Percentiles rank a stretch among this genome's conserved stretches.
These are phyloP conservation scores for Lutjanus argentimaculatus DNA, from an alignment of 2,797 vertebrate species.

Conservation along the genomic window DNA sequence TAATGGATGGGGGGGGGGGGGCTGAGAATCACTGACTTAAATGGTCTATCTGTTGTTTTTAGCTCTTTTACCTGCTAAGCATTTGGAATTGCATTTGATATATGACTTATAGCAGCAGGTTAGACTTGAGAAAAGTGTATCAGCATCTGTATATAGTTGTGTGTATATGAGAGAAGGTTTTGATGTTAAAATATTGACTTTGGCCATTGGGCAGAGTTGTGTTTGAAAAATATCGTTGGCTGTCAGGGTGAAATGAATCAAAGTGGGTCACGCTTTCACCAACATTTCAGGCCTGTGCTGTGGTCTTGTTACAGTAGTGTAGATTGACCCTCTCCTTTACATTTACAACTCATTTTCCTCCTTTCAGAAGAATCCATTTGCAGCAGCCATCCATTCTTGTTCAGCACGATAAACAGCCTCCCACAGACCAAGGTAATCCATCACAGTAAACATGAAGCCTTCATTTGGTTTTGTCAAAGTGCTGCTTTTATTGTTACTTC, in stretches of 20 bases:
- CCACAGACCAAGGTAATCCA: slow-evolving; percentile 16
- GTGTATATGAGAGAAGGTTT: neutral
- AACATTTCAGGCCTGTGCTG: neutral
- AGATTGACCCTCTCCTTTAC: neutral
- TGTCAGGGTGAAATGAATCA: slow-evolving; percentile 14
- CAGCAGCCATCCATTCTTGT: slow-evolving; percentile 13
- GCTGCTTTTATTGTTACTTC: slow-evolving; percentile 41
- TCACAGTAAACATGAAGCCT: slow-evolving; percentile 21
- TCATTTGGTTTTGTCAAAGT: slow-evolving; percentile 35
- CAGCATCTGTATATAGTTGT: neutral
- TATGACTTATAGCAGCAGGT: neutral
- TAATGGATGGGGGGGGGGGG: no score
- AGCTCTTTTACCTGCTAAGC: no score
- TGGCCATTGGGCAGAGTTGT: neutral
- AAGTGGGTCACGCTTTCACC: neutral
- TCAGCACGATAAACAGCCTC: slow-evolving; percentile 24
- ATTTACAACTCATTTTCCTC: slow-evolving; percentile 22
- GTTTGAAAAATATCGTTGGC: neutral
- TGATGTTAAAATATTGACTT: neutral
- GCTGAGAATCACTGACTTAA: no score
- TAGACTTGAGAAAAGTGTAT: neutral
- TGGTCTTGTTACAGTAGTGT: neutral
- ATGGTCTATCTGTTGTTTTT: no score
- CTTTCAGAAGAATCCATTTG: slow-evolving; percentile 22
- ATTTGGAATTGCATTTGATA: no score